These are phyloP conservation scores for Marmota monax DNA, from an alignment of 2,113 vertebrate species.

Conservation along the genomic window DNA sequence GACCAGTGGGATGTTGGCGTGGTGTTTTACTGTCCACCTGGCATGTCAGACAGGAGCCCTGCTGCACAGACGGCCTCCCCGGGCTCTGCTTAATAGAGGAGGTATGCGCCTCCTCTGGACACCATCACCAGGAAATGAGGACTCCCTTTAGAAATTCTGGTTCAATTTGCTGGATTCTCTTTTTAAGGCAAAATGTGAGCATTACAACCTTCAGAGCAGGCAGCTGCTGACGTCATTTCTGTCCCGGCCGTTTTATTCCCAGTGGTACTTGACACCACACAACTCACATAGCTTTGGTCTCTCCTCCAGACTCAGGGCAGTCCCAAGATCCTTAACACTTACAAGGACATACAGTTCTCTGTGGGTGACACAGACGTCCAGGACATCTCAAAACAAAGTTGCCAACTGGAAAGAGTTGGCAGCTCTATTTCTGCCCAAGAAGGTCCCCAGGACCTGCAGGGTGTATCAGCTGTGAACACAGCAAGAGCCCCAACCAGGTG, in stretches of 20 bases:
- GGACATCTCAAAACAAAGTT: not conserved
- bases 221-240: not conserved
- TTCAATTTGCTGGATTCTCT: not conserved
- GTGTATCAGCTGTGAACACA: accelerated
- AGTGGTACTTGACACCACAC: no score
- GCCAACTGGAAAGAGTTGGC: accelerated
- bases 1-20: no score
- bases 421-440: not conserved
- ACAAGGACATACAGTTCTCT: not conserved
- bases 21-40: no score
- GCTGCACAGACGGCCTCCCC: not conserved
- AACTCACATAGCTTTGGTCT: not conserved
- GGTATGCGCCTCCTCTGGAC: no score
- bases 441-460: not conserved
- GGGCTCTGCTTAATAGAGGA: not conserved
- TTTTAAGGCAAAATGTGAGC: not conserved
- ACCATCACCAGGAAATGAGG: not conserved
- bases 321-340: not conserved
- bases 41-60: not conserved
- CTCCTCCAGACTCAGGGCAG: no score
- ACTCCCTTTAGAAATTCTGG: not conserved
- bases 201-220: not conserved
- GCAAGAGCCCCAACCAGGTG: not conserved
- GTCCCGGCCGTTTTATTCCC: not conserved
- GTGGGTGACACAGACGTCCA: not conserved